Conservation (phyloP, 2,888 invertebrate genomes). For the Masnerella sp. region DNA sequence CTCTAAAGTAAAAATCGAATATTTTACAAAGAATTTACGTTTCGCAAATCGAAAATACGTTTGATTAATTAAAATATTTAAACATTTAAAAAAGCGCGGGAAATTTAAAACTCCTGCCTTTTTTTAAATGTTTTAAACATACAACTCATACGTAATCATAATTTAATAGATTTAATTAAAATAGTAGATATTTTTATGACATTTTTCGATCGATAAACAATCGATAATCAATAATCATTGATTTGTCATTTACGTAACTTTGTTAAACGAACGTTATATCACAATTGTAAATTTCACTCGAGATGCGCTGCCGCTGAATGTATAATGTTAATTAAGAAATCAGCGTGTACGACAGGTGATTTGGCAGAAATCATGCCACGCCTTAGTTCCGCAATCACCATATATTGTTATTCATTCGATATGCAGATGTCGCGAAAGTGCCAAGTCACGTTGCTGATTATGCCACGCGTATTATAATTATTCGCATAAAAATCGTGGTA, state of each 20-base stretch:
- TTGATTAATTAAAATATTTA: too few species aligned
- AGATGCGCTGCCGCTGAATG: conserved; percentile 37
- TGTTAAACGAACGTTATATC: not conserved
- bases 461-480: conserved; percentile 33
- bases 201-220: too few species aligned
- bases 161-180: too few species aligned
- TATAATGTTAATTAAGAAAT: conserved; percentile 57
- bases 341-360: conserved; percentile 56
- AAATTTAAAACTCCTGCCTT: too few species aligned
- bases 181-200: too few species aligned
- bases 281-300: conserved; percentile 24
- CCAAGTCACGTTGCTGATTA: conserved; percentile 50
- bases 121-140: not conserved
- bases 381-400: conserved; percentile 56
- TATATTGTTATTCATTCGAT: conserved; percentile 55
- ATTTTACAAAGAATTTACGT: too few species aligned
- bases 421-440: conserved; percentile 51
- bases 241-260: too few species aligned
- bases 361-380: conserved; percentile 60
- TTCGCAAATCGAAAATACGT: too few species aligned
- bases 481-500: conserved; percentile 21
- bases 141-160: too few species aligned
- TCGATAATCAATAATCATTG: not conserved
- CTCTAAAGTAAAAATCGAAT: too few species aligned
- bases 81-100: too few species aligned